These are phyloP conservation scores for Megastigmus dorsalis DNA, from an alignment of 2,888 invertebrate species.

Conservation along the genomic window DNA sequence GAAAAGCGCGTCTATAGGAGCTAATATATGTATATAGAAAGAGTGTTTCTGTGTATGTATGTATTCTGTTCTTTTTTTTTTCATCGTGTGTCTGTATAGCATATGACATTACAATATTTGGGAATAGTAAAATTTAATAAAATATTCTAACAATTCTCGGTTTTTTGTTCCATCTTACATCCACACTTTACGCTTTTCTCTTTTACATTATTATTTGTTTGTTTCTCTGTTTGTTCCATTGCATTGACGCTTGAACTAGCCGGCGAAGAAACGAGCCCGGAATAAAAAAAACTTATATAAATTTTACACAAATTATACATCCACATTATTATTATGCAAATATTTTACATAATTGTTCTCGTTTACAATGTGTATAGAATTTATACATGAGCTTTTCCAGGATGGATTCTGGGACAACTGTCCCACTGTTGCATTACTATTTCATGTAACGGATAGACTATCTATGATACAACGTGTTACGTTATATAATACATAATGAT, in stretches of 20 bases:
- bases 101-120: slow-evolving; percentile 30
- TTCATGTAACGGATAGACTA: slow-evolving; percentile 41
- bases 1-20: slow-evolving; percentile 9
- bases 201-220: background rate
- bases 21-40: slow-evolving; percentile 6
- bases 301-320: slow-evolving; percentile 7
- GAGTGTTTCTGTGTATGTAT: background rate
- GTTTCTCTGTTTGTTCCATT: background rate
- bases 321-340: background rate
- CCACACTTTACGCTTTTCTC: background rate
- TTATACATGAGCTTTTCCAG: slow-evolving; percentile 26
- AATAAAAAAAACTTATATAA: slow-evolving; percentile 37
- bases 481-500: slow-evolving; percentile 42
- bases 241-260: slow-evolving; percentile 3
- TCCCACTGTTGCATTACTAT: slow-evolving; percentile 16
- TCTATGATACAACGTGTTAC: slow-evolving; percentile 42
- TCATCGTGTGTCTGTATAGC: background rate
- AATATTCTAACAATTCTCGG: slow-evolving; percentile 45
- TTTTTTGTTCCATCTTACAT: slow-evolving; percentile 9
- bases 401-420: background rate
- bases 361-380: background rate
- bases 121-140: slow-evolving; percentile 48
- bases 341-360: background rate
- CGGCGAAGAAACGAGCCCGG: slow-evolving; percentile 2
- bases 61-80: background rate